Evolutionary conservation across 2,888 invertebrate genomes (phyloP).

Genomic region (Papilio gigon): DNA sequence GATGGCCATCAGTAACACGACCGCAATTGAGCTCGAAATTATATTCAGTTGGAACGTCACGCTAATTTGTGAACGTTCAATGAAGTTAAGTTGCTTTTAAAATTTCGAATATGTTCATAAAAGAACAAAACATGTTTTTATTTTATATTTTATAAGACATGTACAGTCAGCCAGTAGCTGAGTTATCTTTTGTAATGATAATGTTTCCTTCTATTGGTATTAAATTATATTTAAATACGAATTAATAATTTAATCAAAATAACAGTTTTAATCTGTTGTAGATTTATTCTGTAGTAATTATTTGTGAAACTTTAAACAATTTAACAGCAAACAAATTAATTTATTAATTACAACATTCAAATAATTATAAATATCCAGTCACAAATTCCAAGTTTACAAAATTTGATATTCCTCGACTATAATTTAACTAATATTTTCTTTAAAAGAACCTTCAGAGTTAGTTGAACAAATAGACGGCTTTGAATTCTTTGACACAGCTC

Average conservation of each 20-base stretch:
- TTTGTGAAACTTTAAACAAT: too few species aligned
- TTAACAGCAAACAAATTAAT: neutral
- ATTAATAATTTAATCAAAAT: too few species aligned
- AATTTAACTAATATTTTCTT: constrained; percentile 18
- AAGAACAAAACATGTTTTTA: neutral
- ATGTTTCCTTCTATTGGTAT: too few species aligned
- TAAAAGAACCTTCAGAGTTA: neutral
- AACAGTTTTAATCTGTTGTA: too few species aligned
- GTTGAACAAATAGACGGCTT: constrained; percentile 9
- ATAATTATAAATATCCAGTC: neutral
- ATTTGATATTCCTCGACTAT: neutral
- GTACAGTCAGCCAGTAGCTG: too few species aligned
- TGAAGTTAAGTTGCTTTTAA: neutral
- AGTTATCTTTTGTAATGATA: too few species aligned
- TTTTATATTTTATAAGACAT: neutral
- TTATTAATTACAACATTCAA: neutral
- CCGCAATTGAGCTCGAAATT: neutral
- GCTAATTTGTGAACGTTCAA: neutral
- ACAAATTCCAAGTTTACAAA: neutral
- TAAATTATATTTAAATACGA: too few species aligned
- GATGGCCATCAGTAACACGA: neutral
- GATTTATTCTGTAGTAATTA: too few species aligned
- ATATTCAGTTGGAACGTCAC: neutral
- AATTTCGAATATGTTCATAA: neutral
- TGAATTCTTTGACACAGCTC: constrained; percentile 14